Percentiles rank a stretch among this genome's conserved stretches.
Evolutionary conservation across 1,140 invertebrate genomes (phyloP).

Genomic region (Macrocentrus cingulum): DNA sequence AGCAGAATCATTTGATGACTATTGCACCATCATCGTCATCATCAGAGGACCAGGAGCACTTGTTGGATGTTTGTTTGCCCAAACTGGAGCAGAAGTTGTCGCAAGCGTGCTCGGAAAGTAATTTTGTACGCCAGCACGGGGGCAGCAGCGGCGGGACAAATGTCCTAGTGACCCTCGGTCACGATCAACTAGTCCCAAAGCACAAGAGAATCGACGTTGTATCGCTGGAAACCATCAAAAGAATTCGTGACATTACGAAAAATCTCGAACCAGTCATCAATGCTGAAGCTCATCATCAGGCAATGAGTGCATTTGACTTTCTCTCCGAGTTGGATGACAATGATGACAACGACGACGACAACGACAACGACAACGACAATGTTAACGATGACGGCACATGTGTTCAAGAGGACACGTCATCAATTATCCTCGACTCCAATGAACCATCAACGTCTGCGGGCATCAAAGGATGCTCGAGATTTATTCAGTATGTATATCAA

Average conservation of each 20-base stretch:
- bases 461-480: constrained; percentile 7
- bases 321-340: constrained; percentile 47
- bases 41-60: constrained; percentile 51
- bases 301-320: constrained; percentile 54
- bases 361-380: no score
- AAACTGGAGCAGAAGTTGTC: constrained; percentile 53
- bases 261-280: constrained; percentile 48
- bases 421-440: constrained; percentile 6
- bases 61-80: constrained; percentile 53
- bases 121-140: constrained; percentile 27
- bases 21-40: no score
- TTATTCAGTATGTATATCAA: constrained; percentile 31
- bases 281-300: constrained; percentile 22
- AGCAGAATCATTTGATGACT: no score
- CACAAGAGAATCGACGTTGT: constrained; percentile 54
- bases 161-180: constrained; percentile 51
- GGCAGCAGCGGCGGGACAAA: constrained; percentile 40
- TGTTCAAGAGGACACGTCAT: constrained; percentile 8
- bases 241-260: constrained; percentile 52
- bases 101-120: constrained; percentile 39
- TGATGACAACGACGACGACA: constrained; percentile 7
- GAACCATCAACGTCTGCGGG: constrained; percentile 34
- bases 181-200: constrained; percentile 51
- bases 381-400: constrained; percentile 1
- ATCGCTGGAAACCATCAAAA: constrained; percentile 54